Conservation (phyloP, 2,113 vertebrate species). For the Seriola dumerili region DNA sequence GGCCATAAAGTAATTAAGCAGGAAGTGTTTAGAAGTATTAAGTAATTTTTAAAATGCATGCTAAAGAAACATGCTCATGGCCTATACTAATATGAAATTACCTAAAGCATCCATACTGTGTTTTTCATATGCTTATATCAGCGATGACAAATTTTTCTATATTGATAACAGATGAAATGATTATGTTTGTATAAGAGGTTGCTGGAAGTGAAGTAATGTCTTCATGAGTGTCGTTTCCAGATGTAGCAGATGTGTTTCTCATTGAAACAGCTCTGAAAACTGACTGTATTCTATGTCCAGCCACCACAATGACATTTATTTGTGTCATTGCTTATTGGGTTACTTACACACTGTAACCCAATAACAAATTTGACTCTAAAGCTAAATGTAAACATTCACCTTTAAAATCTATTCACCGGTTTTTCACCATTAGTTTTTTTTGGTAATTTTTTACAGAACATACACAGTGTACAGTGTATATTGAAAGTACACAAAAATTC, state of each 20-base stretch:
- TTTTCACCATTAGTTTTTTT: too few relatives aligned
- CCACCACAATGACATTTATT: too few relatives aligned
- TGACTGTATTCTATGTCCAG: too few relatives aligned
- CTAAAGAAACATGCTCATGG: not conserved
- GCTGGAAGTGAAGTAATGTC: not conserved
- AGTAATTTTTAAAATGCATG: not conserved
- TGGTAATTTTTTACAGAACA: too few relatives aligned
- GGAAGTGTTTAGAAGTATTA: not conserved
- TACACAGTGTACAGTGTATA: too few relatives aligned
- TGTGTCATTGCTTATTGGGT: not conserved
- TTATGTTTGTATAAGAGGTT: not conserved
- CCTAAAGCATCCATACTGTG: not conserved
- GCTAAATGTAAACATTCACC: too few relatives aligned
- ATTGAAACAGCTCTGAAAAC: not conserved
- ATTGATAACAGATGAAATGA: not conserved
- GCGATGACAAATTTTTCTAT: not conserved
- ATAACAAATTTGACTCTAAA: too few relatives aligned
- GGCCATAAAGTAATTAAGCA: constrained; percentile 2
- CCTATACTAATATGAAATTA: not conserved
- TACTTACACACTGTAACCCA: too few relatives aligned
- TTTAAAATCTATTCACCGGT: too few relatives aligned
- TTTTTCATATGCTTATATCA: not conserved
- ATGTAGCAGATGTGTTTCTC: not conserved
- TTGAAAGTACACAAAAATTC: too few relatives aligned
- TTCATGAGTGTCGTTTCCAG: not conserved